Percentiles rank a stretch among this genome's conserved stretches.
phyloP scores from a whole-genome alignment of 2,888 invertebrate genomes.

The Calameuta filiformis region DNA sequence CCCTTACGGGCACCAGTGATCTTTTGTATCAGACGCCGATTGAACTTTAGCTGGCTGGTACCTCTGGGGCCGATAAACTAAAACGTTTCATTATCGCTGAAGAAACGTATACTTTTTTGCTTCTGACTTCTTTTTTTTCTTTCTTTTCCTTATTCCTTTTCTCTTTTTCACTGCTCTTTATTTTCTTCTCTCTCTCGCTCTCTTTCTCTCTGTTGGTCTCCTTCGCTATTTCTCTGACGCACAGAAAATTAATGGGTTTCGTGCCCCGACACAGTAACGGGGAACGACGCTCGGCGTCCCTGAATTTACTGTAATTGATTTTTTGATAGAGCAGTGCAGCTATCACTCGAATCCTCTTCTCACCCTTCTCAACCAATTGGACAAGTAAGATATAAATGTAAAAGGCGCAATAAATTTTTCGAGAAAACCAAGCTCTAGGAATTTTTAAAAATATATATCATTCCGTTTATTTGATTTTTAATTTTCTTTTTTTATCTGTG shows the following conservation, averaged over 20 bases:
- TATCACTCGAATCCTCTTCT: too few relatives aligned
- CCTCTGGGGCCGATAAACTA: constrained; percentile 53
- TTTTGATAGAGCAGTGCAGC: constrained; percentile 49
- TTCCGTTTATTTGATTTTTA: too few relatives aligned
- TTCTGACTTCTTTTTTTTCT: too few relatives aligned
- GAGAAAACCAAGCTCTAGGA: too few relatives aligned
- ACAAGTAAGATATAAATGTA: too few relatives aligned
- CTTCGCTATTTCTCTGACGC: constrained; percentile 22
- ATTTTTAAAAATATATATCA: too few relatives aligned
- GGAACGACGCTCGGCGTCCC: constrained; percentile 34
- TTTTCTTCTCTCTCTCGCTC: constrained; percentile 3
- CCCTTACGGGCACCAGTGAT: constrained; percentile 13
- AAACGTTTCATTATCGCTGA: constrained; percentile 52
- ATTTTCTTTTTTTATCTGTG: too few relatives aligned
- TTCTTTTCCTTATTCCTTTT: not conserved
- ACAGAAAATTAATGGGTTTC: constrained; percentile 50
- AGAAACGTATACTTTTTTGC: constrained; percentile 5
- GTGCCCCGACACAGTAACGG: constrained; percentile 48
- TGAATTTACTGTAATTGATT: constrained; percentile 56
- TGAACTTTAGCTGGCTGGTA: constrained; percentile 42
- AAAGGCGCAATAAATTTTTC: too few relatives aligned
- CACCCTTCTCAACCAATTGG: too few relatives aligned
- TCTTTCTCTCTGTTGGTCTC: not conserved
- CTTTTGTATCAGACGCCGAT: constrained; percentile 35
- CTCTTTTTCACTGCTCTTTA: constrained; percentile 10